A percentile compares a stretch with the other conserved stretches of the same genome.
These are phyloP conservation scores for Rhyacophila evoluta DNA, from an alignment of 2,888 invertebrate species.

Conservation along the genomic window DNA sequence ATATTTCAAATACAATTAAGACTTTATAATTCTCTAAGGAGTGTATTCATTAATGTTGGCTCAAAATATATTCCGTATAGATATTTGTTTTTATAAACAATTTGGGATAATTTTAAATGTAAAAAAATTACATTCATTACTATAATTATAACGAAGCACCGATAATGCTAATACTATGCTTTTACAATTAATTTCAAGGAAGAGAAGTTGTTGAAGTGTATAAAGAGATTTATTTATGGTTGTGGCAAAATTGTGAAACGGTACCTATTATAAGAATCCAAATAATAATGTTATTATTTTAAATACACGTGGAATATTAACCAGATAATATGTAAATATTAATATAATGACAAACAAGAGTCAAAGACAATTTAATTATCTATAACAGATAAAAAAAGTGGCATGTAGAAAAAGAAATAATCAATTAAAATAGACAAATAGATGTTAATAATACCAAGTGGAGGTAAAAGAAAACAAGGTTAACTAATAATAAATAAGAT, in stretches of 20 bases:
- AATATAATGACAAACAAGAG: background rate
- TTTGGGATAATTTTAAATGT: too few relatives aligned
- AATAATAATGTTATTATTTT: background rate
- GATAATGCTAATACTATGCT: background rate
- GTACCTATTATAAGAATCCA: background rate
- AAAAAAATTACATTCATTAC: background rate
- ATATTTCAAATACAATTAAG: too few relatives aligned
- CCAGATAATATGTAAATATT: background rate
- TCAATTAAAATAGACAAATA: background rate
- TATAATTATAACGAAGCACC: slow-evolving; percentile 7
- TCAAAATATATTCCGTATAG: too few relatives aligned
- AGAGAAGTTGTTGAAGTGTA: too few relatives aligned
- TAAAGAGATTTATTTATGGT: too few relatives aligned
- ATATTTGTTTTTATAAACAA: too few relatives aligned
- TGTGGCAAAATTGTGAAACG: too few relatives aligned
- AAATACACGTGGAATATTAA: background rate
- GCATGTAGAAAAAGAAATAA: background rate
- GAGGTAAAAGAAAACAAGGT: background rate
- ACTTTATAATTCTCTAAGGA: too few relatives aligned
- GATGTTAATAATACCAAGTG: background rate
- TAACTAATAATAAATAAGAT: background rate
- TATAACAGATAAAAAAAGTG: background rate
- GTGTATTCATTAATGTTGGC: too few relatives aligned
- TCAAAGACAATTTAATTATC: background rate
- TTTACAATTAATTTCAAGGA: background rate